Evolutionary conservation across 2,888 invertebrate species (phyloP), one percentile per base, ranked within the genome.

Genomic region (Agrilus cyanescens): DNA sequence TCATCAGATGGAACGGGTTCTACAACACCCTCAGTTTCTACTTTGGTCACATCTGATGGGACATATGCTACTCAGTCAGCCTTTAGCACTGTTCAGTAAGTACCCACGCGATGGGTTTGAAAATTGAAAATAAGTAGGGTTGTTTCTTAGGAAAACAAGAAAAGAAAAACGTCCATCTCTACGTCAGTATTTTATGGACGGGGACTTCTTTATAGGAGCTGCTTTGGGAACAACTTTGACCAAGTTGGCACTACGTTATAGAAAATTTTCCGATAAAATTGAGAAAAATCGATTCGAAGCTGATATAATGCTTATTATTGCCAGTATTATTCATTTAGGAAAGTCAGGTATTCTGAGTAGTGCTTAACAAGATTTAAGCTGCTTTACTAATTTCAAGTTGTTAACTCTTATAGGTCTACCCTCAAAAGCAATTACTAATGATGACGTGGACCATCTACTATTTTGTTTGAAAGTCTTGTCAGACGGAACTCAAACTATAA

Each of bases 41-140:
- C 82, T 55, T 69, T 90, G 46, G 95, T 98, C 33, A 98, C 98
- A 36, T 96, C 97, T 30, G 98, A 99, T 72, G 98, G 98, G 14
- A 96, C 97, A 0, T 99, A 99, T 67, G 98, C 97, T 18, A 86
- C 95, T 4, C 97, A 99, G 69, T 95, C 95, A 50, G 96, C 94
- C 33, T 94, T 97, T 68, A 94, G 88, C 60, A 72, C 88, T 53
- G 74, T 82, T 16, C 73, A 77, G 78, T 83, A 64, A 74, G 80
- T 73, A 39, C 30, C 41, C 35, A 13, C 32, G 33, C 39, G 30
- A 12, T 16, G 32, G 25, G 32, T 25, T 37, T 37, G 14, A 15
- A 25, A n/a, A 39, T 14, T 34, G 25, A 18, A 31, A 40, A 4
- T 33, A 37, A 32, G 6, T 36, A 13, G 8, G 12, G 33, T 45